These are phyloP conservation scores for Zaprionus kolodkinae DNA, from an alignment of 1,140 invertebrate species.

Conservation along the genomic window DNA sequence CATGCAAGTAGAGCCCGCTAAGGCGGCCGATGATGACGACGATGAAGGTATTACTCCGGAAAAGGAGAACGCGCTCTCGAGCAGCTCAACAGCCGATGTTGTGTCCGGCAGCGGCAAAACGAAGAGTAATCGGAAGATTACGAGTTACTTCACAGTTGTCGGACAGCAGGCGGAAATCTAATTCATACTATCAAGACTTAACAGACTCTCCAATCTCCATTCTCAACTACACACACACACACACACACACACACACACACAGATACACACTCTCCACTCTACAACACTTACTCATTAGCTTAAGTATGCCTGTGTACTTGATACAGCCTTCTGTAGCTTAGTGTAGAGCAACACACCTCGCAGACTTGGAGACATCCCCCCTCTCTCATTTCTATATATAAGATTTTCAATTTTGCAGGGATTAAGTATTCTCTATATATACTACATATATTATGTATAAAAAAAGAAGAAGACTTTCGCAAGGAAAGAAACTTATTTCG, in stretches of 20 bases:
- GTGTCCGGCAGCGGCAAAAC: conserved; percentile 49
- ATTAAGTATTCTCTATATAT: conserved; percentile 74
- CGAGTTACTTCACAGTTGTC: conserved; percentile 78
- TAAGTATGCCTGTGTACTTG: conserved; percentile 69
- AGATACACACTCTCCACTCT: conserved; percentile 24
- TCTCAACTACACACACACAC: not conserved
- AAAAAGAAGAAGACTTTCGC: conserved; percentile 29
- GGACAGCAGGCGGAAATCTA: conserved; percentile 77
- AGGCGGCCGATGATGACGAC: conserved; percentile 41
- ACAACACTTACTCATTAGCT: conserved; percentile 69
- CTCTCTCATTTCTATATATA: conserved; percentile 36
- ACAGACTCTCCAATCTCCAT: conserved; percentile 26
- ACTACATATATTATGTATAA: conserved; percentile 50
- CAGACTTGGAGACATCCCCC: conserved; percentile 48
- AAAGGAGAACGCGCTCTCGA: conserved; percentile 71
- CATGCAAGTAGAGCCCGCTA: conserved; percentile 73
- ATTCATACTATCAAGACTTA: conserved; percentile 59
- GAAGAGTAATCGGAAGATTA: conserved; percentile 73
- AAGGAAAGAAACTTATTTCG: conserved; percentile 23
- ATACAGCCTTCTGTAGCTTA: conserved; percentile 52
- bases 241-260: not conserved
- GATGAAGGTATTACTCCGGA: conserved; percentile 60
- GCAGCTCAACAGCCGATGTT: conserved; percentile 27
- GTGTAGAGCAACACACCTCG: conserved; percentile 50
- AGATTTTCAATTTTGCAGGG: conserved; percentile 70